Evolutionary conservation across 2,797 vertebrate genomes (phyloP).

Genomic region (Sylvia borin): DNA sequence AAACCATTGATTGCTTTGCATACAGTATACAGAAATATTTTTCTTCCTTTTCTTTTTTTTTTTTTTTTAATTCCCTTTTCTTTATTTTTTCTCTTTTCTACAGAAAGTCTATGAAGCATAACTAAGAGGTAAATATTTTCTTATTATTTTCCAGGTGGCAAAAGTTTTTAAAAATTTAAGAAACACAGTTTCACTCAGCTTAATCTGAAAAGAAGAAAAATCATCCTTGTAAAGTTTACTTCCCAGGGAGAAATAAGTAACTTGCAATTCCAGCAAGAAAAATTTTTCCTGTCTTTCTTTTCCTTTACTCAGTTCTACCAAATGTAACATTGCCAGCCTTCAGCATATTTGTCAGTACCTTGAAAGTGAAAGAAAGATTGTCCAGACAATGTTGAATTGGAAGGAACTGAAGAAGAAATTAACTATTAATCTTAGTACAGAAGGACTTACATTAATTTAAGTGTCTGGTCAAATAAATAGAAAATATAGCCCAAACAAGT

Average conservation of each 20-base stretch:
- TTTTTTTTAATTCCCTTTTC: fast-evolving
- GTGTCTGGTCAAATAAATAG: background rate
- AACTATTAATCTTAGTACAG: background rate
- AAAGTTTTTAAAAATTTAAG: background rate
- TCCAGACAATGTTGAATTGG: background rate
- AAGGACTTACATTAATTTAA: background rate
- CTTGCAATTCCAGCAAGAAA: background rate
- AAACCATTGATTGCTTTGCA: background rate
- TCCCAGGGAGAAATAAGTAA: background rate
- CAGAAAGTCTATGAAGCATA: background rate
- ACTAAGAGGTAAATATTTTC: background rate
- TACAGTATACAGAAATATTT: background rate
- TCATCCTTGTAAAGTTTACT: background rate
- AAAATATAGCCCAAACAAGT: background rate
- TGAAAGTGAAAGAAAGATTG: background rate
- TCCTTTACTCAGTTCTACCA: background rate
- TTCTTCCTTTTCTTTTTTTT: background rate
- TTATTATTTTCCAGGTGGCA: background rate
- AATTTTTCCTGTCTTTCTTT: background rate
- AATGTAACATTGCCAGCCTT: background rate
- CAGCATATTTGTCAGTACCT: background rate
- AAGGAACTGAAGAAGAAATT: background rate
- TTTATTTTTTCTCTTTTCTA: background rate
- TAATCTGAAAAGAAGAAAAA: background rate
- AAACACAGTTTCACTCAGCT: background rate